Evolutionary conservation across 2,888 invertebrate species (phyloP).

Genomic region (Noctua pronuba): DNA sequence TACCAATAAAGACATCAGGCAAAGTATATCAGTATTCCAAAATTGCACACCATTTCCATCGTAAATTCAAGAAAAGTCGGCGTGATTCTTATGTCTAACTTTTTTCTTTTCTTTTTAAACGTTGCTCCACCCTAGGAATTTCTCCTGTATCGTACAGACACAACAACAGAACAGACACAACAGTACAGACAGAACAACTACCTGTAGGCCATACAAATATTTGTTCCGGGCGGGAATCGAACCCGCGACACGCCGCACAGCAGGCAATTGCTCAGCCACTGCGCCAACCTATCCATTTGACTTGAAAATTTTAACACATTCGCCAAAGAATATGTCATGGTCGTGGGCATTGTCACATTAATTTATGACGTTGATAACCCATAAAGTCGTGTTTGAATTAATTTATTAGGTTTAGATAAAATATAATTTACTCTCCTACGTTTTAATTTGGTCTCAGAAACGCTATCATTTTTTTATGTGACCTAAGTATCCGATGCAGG

Average conservation of each 20-base stretch:
- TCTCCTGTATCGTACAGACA: too few species aligned
- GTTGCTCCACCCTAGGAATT: too few species aligned
- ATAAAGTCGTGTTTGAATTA: not conserved
- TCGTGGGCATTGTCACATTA: not conserved
- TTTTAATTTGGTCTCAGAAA: not conserved
- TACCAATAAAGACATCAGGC: not conserved
- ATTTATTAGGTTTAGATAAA: slow-evolving; percentile 22
- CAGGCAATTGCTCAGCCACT: too few species aligned
- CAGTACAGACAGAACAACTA: too few species aligned
- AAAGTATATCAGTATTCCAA: not conserved
- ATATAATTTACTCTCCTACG: slow-evolving; percentile 22
- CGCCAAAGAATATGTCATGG: slow-evolving; percentile 5
- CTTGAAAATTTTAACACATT: slow-evolving; percentile 14
- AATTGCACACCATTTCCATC: not conserved
- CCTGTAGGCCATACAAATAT: too few species aligned
- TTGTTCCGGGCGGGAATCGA: too few species aligned
- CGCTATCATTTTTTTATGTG: not conserved
- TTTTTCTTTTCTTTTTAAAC: too few species aligned
- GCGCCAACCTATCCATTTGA: not conserved
- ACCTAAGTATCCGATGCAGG: not conserved
- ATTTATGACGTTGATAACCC: slow-evolving; percentile 36
- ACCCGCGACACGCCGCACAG: too few species aligned
- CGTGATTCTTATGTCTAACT: too few species aligned
- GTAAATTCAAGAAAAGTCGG: too few species aligned
- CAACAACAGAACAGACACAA: too few species aligned